A percentile compares a stretch with the other conserved stretches of the same genome.
phyloP scores from a whole-genome alignment of 2,888 invertebrate genomes.

The Hermaeophaga mercurialis region DNA sequence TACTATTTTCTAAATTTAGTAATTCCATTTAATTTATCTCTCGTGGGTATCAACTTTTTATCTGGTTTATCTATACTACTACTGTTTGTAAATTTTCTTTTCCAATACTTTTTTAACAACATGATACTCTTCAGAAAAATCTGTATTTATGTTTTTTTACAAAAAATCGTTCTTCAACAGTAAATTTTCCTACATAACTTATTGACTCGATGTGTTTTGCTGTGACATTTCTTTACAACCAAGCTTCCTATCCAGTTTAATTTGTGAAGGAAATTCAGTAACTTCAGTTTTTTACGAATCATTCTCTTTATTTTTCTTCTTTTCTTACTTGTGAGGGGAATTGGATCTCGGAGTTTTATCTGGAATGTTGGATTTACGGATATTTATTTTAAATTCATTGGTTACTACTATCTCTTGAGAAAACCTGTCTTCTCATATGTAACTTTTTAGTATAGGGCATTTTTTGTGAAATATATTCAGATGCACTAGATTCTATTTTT shows the following conservation, averaged over 20 bases:
- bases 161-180: conserved; percentile 50
- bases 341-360: no score
- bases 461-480: no score
- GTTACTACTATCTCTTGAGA: no score
- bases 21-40: conserved; percentile 28
- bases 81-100: conserved; percentile 16
- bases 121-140: conserved; percentile 46
- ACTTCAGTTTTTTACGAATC: background rate
- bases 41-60: conserved; percentile 35
- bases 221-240: conserved; percentile 16
- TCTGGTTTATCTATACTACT: conserved; percentile 22
- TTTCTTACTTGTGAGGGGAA: background rate
- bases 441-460: no score
- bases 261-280: background rate
- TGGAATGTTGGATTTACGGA: no score
- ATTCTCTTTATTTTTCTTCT: background rate
- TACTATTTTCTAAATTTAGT: conserved; percentile 42
- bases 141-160: conserved; percentile 47
- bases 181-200: conserved; percentile 42
- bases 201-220: conserved; percentile 8
- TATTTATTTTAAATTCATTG: no score
- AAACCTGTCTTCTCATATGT: no score
- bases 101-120: conserved; percentile 6
- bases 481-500: no score
- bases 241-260: conserved; percentile 8